phyloP scores from a whole-genome alignment of 2,113 vertebrate genomes.

The Prolemur simus region DNA sequence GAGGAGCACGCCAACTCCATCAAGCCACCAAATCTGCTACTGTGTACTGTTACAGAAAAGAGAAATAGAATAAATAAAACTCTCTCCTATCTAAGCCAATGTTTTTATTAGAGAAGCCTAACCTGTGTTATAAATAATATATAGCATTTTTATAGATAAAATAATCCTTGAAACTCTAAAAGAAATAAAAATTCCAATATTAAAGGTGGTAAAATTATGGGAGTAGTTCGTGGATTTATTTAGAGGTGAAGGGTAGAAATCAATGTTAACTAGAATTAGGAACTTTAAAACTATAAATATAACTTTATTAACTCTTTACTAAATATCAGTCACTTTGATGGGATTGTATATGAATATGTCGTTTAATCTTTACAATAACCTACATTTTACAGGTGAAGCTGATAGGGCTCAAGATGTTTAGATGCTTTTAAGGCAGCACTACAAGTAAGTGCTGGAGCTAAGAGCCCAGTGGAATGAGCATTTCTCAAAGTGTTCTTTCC shows the following conservation, averaged over 20 bases:
- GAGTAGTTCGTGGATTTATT: not conserved
- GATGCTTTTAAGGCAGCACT: not conserved
- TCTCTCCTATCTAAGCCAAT: not conserved
- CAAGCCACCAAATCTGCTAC: not conserved
- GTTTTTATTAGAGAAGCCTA: not conserved
- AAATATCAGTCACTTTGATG: not conserved
- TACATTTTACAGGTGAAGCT: not conserved
- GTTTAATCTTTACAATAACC: not conserved
- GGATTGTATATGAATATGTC: not conserved
- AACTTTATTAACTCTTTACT: not conserved
- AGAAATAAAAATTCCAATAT: not conserved
- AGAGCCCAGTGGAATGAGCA: not conserved
- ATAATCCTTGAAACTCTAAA: not conserved
- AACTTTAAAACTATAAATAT: not conserved
- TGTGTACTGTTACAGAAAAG: not conserved
- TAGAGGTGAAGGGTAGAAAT: not conserved
- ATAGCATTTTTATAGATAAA: not conserved
- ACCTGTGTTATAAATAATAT: not conserved
- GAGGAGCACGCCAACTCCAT: not conserved
- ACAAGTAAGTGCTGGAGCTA: not conserved
- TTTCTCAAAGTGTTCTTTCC: not conserved
- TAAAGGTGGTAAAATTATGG: not conserved
- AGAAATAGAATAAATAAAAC: not conserved
- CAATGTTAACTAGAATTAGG: not conserved
- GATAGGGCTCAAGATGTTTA: not conserved